Base-by-base conservation (phyloP, 2,113 vertebrate genomes). In the Apus apus region DNA sequence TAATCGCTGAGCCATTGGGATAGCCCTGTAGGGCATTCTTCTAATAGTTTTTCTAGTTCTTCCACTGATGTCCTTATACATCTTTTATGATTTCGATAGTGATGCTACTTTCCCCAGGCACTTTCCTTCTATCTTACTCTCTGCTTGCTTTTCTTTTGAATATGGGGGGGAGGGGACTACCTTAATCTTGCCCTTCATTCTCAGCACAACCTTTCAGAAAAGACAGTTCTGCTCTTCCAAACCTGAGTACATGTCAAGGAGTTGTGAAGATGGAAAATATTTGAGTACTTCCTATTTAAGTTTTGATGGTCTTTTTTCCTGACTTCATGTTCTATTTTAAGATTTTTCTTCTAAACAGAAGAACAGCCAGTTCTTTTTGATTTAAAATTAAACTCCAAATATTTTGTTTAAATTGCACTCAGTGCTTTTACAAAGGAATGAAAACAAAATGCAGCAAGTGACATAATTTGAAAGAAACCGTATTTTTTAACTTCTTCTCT, bases 31-130 rank as follows among this genome's bases (percentile, higher is more conserved):
- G 87, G 95, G 79, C 90, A 78, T 87, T 66, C 93, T 92, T 87
- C 76, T 91, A 97, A 94, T 95, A 94, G 94, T 94, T 96, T 80
- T 90, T 73, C 75, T 89, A 92, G 85, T 92, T 93, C 91, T 96
- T 93, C 83, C 88, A 93, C 95, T 95, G 94, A 97, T 96, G 94
- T 89, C 87, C 93, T 96, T 95, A 97, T 96, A 78, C 94, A 97
- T 97, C 89, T 97, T 97, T 97, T 94, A 96, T 95, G 87, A 94
- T 91, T 96, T 92, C 61, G 4, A 87, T 85, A 95, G 92, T 78
- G 94, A 93, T 96, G 91, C 89, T 95, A 64, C 90, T 90, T 78
- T 97, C 94, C 91, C 90, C 89, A 91, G 94, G 96, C 96, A 87
- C 81, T 95, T 89, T 87, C 19, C 26, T 95, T 96, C 94, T 85